These are phyloP conservation scores for Tautogolabrus adspersus DNA, from an alignment of 2,113 vertebrate genomes.

Conservation along the genomic window DNA sequence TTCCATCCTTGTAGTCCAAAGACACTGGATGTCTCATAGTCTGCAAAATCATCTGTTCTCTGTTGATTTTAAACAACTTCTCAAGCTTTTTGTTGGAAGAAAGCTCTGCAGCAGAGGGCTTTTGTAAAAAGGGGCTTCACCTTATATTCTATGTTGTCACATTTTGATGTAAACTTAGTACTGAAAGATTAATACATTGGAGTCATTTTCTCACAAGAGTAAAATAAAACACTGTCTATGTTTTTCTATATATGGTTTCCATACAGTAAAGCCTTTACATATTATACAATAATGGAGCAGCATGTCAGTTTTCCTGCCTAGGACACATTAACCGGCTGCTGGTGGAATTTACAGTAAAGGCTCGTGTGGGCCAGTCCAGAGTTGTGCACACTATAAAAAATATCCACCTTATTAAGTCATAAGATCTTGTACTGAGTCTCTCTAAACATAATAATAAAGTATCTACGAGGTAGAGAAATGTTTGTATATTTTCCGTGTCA, in stretches of 20 bases:
- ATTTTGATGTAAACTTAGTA: neutral
- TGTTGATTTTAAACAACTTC: no score
- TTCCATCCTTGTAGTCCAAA: no score
- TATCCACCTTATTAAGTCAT: slow-evolving; percentile 12
- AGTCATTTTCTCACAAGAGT: neutral
- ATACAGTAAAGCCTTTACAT: slow-evolving; percentile 40
- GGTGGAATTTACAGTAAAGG: slow-evolving; percentile 71
- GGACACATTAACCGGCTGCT: slow-evolving; percentile 72
- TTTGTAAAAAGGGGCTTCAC: neutral
- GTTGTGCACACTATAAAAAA: slow-evolving; percentile 67
- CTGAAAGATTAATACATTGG: neutral
- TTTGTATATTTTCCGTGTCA: neutral
- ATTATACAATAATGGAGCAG: slow-evolving; percentile 49
- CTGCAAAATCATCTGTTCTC: no score
- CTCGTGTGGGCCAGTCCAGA: slow-evolving; percentile 53
- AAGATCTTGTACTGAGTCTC: neutral
- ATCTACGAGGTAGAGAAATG: neutral
- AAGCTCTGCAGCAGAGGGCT: no score
- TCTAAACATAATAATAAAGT: neutral
- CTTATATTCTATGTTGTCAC: no score
- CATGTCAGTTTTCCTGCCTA: slow-evolving; percentile 60
- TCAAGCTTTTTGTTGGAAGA: no score
- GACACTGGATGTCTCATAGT: no score
- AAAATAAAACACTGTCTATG: neutral
- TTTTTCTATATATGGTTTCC: slow-evolving; percentile 36